Evolutionary conservation across 1,140 invertebrate species (phyloP).

Genomic region (Sycophila sp.): DNA sequence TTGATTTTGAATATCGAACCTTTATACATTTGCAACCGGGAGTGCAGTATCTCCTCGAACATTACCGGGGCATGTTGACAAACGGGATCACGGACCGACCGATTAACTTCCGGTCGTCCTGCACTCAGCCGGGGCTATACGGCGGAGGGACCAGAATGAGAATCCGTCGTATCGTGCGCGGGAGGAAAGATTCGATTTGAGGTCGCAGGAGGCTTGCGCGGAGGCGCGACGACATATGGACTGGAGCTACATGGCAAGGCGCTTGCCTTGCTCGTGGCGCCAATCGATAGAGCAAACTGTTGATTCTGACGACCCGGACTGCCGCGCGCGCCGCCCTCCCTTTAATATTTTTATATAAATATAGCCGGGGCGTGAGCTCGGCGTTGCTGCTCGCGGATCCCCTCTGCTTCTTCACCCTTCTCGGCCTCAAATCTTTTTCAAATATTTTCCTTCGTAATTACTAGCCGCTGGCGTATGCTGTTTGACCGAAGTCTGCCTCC

Average conservation of each 20-base stretch:
- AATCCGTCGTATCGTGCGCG: neutral
- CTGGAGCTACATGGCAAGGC: too few species aligned
- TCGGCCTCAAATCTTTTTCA: conserved; percentile 9
- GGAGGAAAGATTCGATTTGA: neutral
- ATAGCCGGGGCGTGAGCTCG: too few species aligned
- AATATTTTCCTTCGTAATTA: conserved; percentile 10
- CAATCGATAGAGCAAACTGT: conserved; percentile 65
- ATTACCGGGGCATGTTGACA: neutral
- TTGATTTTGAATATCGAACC: too few species aligned
- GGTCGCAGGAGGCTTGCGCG: too few species aligned
- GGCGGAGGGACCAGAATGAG: neutral
- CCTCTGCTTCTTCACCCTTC: neutral
- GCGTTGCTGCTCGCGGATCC: neutral
- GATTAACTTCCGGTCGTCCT: neutral
- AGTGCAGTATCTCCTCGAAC: too few species aligned
- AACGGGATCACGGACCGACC: conserved; percentile 2
- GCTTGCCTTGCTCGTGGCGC: too few species aligned
- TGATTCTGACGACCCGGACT: conserved; percentile 58
- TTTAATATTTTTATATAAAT: neutral
- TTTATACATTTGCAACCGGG: too few species aligned
- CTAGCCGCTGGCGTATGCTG: neutral
- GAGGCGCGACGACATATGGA: conserved; percentile 42
- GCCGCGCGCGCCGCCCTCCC: conserved; percentile 32
- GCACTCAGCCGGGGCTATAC: neutral
- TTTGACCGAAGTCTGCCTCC: too few species aligned